Percentiles rank a stretch among this genome's conserved stretches.
Conservation (phyloP, 2,113 vertebrate genomes). For the Cynoglossus semilaevis region DNA sequence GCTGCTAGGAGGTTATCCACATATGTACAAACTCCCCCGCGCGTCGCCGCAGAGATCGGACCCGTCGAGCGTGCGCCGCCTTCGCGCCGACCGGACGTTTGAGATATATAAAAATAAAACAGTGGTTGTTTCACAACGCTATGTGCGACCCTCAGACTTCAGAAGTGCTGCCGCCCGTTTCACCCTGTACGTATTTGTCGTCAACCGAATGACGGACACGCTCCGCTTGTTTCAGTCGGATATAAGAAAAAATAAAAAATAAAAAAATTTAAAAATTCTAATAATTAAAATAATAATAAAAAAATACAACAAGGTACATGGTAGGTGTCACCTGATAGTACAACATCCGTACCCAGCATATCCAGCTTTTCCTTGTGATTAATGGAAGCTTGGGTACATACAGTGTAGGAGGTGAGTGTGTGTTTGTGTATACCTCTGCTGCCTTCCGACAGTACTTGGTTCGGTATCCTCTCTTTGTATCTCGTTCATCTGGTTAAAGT, state of each 20-base stretch:
- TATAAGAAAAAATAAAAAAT: conserved; percentile 41
- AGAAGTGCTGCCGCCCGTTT: conserved; percentile 39
- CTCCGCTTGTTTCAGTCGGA: conserved; percentile 47
- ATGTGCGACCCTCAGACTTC: conserved; percentile 27
- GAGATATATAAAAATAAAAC: conserved; percentile 68
- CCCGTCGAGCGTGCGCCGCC: conserved; percentile 40
- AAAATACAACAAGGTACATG: conserved; percentile 42
- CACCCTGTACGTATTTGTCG: conserved; percentile 25
- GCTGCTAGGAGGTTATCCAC: conserved; percentile 59
- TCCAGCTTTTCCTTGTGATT: conserved; percentile 24
- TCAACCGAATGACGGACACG: conserved; percentile 34
- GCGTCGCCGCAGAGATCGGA: conserved; percentile 30
- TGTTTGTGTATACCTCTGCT: neutral
- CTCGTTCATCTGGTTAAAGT: conserved; percentile 39
- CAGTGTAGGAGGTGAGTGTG: neutral
- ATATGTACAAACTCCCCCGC: conserved; percentile 62
- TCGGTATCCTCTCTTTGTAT: conserved; percentile 29
- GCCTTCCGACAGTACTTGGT: conserved; percentile 22
- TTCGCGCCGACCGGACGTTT: conserved; percentile 32
- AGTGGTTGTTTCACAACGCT: conserved; percentile 58
- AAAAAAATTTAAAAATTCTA: conserved; percentile 28
- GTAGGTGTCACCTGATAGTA: conserved; percentile 4
- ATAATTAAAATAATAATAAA: conserved; percentile 44
- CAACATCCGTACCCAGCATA: conserved; percentile 12
- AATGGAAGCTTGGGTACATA: conserved; percentile 18